Evolutionary conservation across 2,797 vertebrate species (phyloP).

Genomic region (Eremophila alpestris): DNA sequence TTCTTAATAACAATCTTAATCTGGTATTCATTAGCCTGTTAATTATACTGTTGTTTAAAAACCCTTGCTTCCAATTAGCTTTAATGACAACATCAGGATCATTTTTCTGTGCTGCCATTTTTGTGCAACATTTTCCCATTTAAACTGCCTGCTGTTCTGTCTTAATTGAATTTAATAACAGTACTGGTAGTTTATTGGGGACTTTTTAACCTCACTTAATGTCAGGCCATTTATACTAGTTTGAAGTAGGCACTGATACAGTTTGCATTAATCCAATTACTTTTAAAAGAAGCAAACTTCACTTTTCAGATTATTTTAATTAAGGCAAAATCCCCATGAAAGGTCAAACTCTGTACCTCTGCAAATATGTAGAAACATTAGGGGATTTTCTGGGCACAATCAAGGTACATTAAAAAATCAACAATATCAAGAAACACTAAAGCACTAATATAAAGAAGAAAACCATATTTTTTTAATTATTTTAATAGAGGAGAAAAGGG

Average conservation of each 20-base stretch:
- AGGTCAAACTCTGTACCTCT: not conserved
- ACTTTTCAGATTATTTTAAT: not conserved
- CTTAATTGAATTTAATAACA: constrained; percentile 69
- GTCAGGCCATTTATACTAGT: constrained; percentile 41
- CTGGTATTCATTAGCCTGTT: constrained; percentile 62
- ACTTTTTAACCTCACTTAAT: constrained; percentile 60
- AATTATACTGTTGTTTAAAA: constrained; percentile 69
- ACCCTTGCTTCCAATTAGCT: constrained; percentile 53
- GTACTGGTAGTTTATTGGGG: constrained; percentile 42
- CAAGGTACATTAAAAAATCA: not conserved
- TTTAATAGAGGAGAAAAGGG: not conserved
- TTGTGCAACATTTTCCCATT: constrained; percentile 26
- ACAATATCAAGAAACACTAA: not conserved
- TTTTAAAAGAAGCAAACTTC: constrained; percentile 34
- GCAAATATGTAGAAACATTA: not conserved
- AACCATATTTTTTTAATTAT: not conserved
- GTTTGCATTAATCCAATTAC: constrained; percentile 37
- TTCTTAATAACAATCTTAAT: constrained; percentile 55
- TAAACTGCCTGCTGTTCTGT: constrained; percentile 39
- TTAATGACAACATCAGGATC: constrained; percentile 53
- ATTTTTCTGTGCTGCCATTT: constrained; percentile 62
- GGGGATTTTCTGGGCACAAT: not conserved
- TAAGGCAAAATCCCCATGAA: constrained; percentile 1
- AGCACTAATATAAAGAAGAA: not conserved
- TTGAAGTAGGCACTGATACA: constrained; percentile 30